These are phyloP conservation scores for Okamejei kenojei DNA, from an alignment of 2,797 vertebrate species.

Conservation along the genomic window DNA sequence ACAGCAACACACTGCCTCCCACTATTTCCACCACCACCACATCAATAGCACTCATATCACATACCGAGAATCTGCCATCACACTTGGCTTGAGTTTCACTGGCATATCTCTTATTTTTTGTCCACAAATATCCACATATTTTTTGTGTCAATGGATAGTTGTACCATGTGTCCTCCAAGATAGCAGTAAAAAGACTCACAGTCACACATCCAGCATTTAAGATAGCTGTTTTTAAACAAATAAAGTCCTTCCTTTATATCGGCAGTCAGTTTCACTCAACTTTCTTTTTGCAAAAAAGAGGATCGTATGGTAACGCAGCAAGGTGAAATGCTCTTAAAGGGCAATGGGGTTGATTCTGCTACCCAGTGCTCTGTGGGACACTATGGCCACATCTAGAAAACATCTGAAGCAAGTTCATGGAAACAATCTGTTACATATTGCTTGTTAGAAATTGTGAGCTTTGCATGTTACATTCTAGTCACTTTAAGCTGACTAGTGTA, in stretches of 20 bases:
- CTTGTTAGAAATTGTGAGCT: not conserved
- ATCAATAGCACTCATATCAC: not conserved
- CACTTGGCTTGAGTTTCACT: not conserved
- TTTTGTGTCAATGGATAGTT: not conserved
- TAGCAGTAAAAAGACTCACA: not conserved
- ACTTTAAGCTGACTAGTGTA: not conserved
- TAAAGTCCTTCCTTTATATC: not conserved
- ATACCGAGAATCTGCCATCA: not conserved
- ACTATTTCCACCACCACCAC: not conserved
- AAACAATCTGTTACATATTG: not conserved
- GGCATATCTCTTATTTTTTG: no score
- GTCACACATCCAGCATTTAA: not conserved
- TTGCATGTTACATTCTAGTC: not conserved
- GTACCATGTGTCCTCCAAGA: not conserved
- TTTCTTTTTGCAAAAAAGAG: not conserved
- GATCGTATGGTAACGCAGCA: not conserved
- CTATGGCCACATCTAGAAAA: no score
- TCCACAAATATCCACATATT: not conserved
- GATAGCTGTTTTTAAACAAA: not conserved
- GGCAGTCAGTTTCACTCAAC: not conserved
- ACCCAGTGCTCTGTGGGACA: no score
- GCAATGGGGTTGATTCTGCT: not conserved
- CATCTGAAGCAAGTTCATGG: not conserved
- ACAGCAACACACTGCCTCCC: not conserved
- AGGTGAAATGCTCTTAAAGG: not conserved